Evolutionary conservation across 2,113 vertebrate species (phyloP).

Genomic region (Nyctereutes procyonoides): DNA sequence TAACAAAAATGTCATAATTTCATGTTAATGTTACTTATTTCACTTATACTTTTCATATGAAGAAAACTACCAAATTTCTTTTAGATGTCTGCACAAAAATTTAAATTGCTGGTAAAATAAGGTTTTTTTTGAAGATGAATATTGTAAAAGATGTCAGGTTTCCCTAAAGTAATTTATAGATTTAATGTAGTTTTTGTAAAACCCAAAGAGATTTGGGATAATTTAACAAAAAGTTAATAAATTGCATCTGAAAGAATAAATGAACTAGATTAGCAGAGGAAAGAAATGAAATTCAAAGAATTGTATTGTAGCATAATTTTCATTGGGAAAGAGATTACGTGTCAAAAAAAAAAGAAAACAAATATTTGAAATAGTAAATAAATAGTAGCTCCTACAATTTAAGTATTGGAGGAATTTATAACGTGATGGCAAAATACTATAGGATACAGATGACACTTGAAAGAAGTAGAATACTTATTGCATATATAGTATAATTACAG

Average conservation of each 20-base stretch:
- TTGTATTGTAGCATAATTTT: conserved; percentile 17
- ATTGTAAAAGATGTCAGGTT: neutral
- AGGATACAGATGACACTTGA: conserved; percentile 18
- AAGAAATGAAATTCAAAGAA: conserved; percentile 12
- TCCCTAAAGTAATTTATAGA: conserved; percentile 26
- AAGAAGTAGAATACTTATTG: neutral
- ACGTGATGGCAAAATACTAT: conserved; percentile 1
- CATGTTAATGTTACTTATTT: conserved; percentile 33
- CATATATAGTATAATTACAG: neutral
- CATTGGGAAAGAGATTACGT: neutral
- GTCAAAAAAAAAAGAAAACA: neutral
- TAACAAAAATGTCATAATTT: conserved; percentile 43
- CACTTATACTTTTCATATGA: neutral
- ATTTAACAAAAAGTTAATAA: conserved; percentile 13
- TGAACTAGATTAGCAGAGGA: neutral
- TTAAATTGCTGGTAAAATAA: neutral
- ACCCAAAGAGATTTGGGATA: neutral
- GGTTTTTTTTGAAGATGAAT: conserved; percentile 24
- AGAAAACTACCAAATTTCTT: conserved; percentile 32
- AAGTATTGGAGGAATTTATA: conserved; percentile 10
- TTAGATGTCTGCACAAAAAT: neutral
- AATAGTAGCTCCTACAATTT: neutral
- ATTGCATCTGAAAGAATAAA: conserved; percentile 12
- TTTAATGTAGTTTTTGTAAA: conserved; percentile 34
- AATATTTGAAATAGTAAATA: neutral